phyloP scores from a whole-genome alignment of 1,140 invertebrate genomes.

The Trichoplusia ni region DNA sequence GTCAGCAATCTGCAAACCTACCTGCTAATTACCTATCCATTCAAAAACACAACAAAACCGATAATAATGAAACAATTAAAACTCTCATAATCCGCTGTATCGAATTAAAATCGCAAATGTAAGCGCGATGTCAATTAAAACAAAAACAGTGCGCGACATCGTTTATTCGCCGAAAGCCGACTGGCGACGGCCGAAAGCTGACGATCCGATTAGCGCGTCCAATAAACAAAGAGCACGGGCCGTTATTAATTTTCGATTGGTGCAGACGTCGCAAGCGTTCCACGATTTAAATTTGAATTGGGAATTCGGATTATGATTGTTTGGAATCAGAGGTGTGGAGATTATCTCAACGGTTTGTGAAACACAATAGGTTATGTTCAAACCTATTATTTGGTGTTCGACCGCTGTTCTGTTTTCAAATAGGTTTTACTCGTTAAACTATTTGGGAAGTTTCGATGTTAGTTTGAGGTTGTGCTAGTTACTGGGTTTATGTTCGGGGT shows the following conservation, averaged over 20 bases:
- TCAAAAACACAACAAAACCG: neutral
- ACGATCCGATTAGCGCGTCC: slow-evolving; percentile 62
- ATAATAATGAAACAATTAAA: slow-evolving; percentile 17
- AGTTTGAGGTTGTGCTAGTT: too few species aligned
- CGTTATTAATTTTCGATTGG: slow-evolving; percentile 72
- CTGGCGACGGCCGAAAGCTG: slow-evolving; percentile 45
- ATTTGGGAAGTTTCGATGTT: too few species aligned
- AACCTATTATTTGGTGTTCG: too few species aligned
- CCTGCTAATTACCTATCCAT: neutral
- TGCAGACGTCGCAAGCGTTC: slow-evolving; percentile 49
- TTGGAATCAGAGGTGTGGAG: slow-evolving; percentile 21
- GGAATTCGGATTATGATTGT: slow-evolving; percentile 22
- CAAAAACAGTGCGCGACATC: slow-evolving; percentile 43
- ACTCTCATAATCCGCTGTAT: slow-evolving; percentile 8
- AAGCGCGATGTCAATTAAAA: slow-evolving; percentile 34
- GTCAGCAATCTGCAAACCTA: too few species aligned
- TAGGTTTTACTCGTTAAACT: too few species aligned
- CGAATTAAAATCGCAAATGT: slow-evolving; percentile 32
- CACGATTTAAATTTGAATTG: slow-evolving; percentile 36
- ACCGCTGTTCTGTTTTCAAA: too few species aligned
- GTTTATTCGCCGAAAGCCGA: slow-evolving; percentile 60
- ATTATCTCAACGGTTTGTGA: slow-evolving; percentile 1
- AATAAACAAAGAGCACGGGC: slow-evolving; percentile 62
- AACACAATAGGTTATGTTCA: too few species aligned
- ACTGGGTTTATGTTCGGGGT: too few species aligned